Percentiles rank a stretch among this genome's conserved stretches.
phyloP scores from a whole-genome alignment of 2,797 vertebrate genomes.

The Pelobates cultripes region DNA sequence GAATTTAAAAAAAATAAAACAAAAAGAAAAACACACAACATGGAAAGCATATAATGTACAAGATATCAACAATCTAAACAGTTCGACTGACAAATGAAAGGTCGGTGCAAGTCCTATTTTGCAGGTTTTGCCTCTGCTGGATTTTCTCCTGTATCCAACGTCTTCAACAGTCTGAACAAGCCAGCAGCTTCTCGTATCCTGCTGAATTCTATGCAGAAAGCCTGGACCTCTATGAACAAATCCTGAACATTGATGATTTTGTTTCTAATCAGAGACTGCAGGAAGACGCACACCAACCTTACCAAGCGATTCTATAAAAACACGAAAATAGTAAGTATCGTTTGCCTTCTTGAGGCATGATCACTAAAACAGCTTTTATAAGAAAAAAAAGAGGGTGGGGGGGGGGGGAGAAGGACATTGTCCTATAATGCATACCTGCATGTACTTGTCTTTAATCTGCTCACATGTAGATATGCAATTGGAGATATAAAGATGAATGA shows the following conservation, averaged over 20 bases:
- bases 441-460: constrained; percentile 99
- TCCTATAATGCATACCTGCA: constrained; percentile 83
- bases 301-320: constrained; percentile 90
- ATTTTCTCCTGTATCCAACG: constrained; percentile 91
- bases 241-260: constrained; percentile 99
- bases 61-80: constrained; percentile 8
- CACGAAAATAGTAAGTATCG: constrained; percentile 15
- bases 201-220: constrained; percentile 98
- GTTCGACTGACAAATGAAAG: not conserved
- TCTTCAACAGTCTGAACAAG: constrained; percentile 94
- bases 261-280: constrained; percentile 96
- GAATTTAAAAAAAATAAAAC: no score
- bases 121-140: constrained; percentile 85
- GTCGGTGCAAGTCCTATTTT: constrained; percentile 73
- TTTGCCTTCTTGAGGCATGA: not conserved
- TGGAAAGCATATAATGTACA: not conserved
- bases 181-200: constrained; percentile 96
- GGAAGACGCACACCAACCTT: constrained; percentile 96
- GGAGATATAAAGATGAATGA: constrained; percentile 98
- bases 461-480: constrained; percentile 99
- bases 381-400: no score
- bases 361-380: no score
- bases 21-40: not conserved
- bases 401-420: no score
- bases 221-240: constrained; percentile 98